Base-by-base conservation (phyloP, 2,113 vertebrate species). In the Maccullochella peelii region DNA sequence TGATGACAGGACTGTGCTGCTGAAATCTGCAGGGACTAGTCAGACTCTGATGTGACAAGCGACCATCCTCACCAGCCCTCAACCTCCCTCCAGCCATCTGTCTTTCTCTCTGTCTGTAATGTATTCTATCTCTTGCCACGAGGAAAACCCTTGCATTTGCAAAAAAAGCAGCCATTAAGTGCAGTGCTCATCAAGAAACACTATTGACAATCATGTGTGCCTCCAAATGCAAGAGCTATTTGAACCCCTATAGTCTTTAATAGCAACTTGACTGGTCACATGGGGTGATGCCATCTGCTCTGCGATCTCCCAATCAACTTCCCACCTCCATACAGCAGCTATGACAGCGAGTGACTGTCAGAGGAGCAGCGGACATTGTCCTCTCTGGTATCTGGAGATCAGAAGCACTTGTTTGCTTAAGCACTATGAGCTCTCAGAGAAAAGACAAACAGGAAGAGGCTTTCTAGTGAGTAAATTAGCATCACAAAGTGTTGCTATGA, bases 41-140 rank as follows among this genome's bases (percentile, higher is more conserved):
- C 85, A 84, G 83, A 82, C 78, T 88, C 84, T 85, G 84, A 88
- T 87, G 66, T 85, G 88, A 92, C 76, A 79, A 83, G 85, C 79
- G 33, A 69, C 80, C 80, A 55, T 84, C 86, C 84, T 77, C 72
- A 83, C 76, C 85, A 90, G 66, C 62, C 74, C 82, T 90, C 86
- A 85, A 80, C 86, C 73, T 80, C 90, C 91, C 83, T 85, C 25
- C 70, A 77, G 79, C 90, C 88, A 88, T 92, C 86, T 93, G 83
- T 76, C 77, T 77, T 23, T 86, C 77, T 40, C 58, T 86, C 80
- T 44, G 50, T 78, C 79, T 79, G 67, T 62, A 69, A 89, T 62
- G 33, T 77, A 80, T 76, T 62, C 50, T 44, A 59, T 72, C 74
- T 50, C 57, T 40, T 14, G 59, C 66, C 75, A 79, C 1, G 8